phyloP scores from a whole-genome alignment of 2,113 vertebrate species.

The Hiodon alosoides region DNA sequence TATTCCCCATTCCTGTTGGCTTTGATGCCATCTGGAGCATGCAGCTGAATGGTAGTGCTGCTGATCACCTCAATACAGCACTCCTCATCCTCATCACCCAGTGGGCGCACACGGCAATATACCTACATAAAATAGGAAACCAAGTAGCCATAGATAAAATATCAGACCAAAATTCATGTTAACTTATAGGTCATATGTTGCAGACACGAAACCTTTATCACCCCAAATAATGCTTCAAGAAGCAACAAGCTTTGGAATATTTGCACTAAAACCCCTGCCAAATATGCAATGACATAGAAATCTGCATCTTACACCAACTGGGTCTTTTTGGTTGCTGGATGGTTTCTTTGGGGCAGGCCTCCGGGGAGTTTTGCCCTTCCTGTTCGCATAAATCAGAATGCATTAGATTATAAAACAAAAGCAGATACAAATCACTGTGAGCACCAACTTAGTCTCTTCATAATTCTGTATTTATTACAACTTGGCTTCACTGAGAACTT shows the following conservation, averaged over 20 bases:
- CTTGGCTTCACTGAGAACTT: no score
- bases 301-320: constrained; percentile 67
- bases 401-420: not conserved
- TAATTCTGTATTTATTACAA: no score
- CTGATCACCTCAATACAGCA: constrained; percentile 88
- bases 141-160: not conserved
- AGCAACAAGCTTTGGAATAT: not conserved
- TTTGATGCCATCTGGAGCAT: constrained; percentile 79
- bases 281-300: not conserved
- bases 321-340: constrained; percentile 65
- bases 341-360: constrained; percentile 57
- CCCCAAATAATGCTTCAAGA: not conserved
- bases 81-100: constrained; percentile 66
- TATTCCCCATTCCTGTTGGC: constrained; percentile 82
- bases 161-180: not conserved
- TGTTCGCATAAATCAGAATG: constrained; percentile 22
- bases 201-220: not conserved
- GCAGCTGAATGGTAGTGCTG: constrained; percentile 78
- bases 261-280: not conserved
- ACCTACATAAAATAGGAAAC: constrained; percentile 59
- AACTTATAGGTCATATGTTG: not conserved
- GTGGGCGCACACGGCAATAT: constrained; percentile 83
- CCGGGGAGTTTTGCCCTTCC: constrained; percentile 61
- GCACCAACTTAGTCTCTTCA: no score
- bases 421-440: no score